Evolutionary conservation across 1,140 invertebrate species (phyloP).

Genomic region (Cryptotermes secundus): DNA sequence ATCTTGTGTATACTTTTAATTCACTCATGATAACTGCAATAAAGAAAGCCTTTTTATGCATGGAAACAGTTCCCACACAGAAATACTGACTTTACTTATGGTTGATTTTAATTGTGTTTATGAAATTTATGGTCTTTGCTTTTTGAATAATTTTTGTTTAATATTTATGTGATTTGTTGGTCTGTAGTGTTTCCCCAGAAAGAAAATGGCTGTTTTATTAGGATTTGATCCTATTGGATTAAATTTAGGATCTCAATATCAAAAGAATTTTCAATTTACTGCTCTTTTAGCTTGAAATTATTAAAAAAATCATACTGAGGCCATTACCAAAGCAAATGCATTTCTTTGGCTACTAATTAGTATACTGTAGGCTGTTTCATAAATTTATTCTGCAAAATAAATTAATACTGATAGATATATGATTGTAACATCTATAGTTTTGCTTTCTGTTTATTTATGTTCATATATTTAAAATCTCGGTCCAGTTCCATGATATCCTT

Average conservation of each 20-base stretch:
- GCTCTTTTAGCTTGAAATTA: neutral
- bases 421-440: neutral
- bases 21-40: neutral
- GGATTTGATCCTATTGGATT: neutral
- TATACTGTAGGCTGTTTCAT: neutral
- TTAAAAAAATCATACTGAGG: neutral
- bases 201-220: neutral
- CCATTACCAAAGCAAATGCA: constrained; percentile 4
- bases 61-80: neutral
- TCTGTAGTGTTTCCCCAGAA: neutral
- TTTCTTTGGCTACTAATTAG: constrained; percentile 14
- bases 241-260: neutral
- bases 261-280: neutral
- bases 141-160: constrained; percentile 12
- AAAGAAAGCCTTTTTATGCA: constrained; percentile 2
- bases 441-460: neutral
- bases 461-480: neutral
- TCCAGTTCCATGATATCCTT: neutral
- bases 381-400: constrained; percentile 14
- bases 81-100: neutral
- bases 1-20: constrained; percentile 15
- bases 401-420: neutral
- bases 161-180: constrained; percentile 10
- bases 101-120: neutral
- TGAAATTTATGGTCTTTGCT: neutral